Conservation (phyloP, 1,140 invertebrate species). For the Phocides pigmalion region DNA sequence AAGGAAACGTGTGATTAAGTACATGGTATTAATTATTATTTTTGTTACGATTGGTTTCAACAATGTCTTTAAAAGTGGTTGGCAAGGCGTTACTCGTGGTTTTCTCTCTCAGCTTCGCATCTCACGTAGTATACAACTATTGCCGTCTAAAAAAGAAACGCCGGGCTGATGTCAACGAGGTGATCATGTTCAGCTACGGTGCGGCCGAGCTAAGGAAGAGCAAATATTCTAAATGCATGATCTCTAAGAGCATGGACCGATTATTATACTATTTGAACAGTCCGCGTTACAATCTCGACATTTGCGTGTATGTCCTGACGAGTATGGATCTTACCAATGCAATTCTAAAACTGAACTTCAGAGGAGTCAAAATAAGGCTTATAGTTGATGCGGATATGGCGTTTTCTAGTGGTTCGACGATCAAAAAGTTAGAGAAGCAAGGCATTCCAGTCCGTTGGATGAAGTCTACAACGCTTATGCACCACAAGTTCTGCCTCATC, state of each 20-base stretch:
- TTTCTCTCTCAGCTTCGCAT: conserved; percentile 52
- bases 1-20: background rate
- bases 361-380: conserved; percentile 64
- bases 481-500: conserved; percentile 73
- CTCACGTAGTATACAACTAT: conserved; percentile 55
- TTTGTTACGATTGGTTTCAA: background rate
- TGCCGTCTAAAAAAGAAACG: conserved; percentile 50
- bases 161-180: conserved; percentile 62
- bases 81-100: conserved; percentile 45
- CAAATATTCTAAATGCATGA: conserved; percentile 61
- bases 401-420: conserved; percentile 55
- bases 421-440: conserved; percentile 59
- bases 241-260: conserved; percentile 61
- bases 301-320: conserved; percentile 74
- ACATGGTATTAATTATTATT: background rate
- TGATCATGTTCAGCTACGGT: conserved; percentile 64
- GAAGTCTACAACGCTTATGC: conserved; percentile 73
- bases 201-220: conserved; percentile 51
- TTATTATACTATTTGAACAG: conserved; percentile 59
- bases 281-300: conserved; percentile 58
- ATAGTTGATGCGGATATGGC: conserved; percentile 78
- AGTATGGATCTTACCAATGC: conserved; percentile 62
- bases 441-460: conserved; percentile 72
- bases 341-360: conserved; percentile 57
- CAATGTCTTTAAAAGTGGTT: conserved; percentile 41